Evolutionary conservation across 30 jellyfish, hydroid and myxozoan genomes (phyloP), one percentile per base, ranked within the genome.

Genomic region (Phacellophora camtschatica): DNA sequence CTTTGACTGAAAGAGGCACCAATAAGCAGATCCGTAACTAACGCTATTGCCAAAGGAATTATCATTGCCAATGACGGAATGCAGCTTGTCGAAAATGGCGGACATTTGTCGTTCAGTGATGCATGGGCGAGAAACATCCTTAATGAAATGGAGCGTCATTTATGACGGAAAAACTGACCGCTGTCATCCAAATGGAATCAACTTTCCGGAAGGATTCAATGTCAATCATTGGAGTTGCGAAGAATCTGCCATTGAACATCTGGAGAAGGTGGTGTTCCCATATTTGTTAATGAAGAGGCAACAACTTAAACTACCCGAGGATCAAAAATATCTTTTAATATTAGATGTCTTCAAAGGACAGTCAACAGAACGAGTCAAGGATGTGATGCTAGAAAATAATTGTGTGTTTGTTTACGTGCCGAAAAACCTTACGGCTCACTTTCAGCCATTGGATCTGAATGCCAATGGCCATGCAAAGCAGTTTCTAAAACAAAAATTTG

Each of bases 401-500:
- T 51, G 80, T 66, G 39, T 37, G 62, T n/a, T 79, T 36, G 88
- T 79, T 18, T 22, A 36, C 31, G 88, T 69, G 5, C 88, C 87
- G 7, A 42, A 55, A 13, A 58, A 77, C 84, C 59, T 77, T 87
- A 77, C 87, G 4, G 55, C 59, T 30, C 48, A 55, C 23, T 81
- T 81, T 46, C 86, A 66, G 71, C 88, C 92, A 2, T 29, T 71
- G 54, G 90, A 78, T 78, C 80, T 78, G 5, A 57, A 61, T 8
- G 67, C 42, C 28, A 78, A 78, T 45, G 90, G 75, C 30, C 32
- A 24, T 33, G 90, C 73, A 3, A 78, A 78, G 29, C 53, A 59
- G 59, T 78, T 76, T 22, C 33, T 58, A 8, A 76, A 76, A 43
- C 4, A 41, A 1, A 76, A 76, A 58, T 54, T 76, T 46, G 63